These are phyloP conservation scores for zebrafish (Danio rerio) DNA, from an alignment of 2,113 vertebrate species.

Conservation along the genomic window DNA sequence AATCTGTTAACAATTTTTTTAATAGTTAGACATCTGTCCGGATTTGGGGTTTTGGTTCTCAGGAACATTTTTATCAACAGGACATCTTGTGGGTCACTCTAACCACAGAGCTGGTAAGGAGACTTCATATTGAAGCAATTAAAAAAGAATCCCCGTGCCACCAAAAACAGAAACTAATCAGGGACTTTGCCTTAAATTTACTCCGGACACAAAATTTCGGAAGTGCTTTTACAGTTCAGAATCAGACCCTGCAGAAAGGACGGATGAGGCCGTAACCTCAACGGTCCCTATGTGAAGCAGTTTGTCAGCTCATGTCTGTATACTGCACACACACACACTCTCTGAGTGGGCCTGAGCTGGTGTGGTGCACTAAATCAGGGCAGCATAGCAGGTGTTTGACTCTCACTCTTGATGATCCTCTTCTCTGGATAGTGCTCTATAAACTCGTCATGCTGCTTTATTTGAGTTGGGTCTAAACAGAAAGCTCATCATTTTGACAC, in stretches of 20 bases:
- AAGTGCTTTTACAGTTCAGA: conserved; percentile 49
- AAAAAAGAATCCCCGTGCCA: conserved; percentile 47
- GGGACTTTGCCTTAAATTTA: conserved; percentile 52
- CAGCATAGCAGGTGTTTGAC: conserved; percentile 82
- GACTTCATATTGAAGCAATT: conserved; percentile 51
- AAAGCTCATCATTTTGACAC: conserved; percentile 10
- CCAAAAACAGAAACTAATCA: conserved; percentile 63
- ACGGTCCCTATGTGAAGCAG: conserved; percentile 62
- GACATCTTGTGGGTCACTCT: conserved; percentile 44
- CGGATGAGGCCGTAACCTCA: conserved; percentile 58
- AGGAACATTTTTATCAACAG: conserved; percentile 42
- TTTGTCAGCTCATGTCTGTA: conserved; percentile 64
- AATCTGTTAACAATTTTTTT: conserved; percentile 20
- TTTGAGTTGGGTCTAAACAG: conserved; percentile 78
- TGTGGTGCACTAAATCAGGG: conserved; percentile 64
- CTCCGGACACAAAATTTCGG: conserved; percentile 35
- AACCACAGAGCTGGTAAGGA: conserved; percentile 25
- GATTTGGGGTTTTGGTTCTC: conserved; percentile 33
- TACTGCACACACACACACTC: conserved; percentile 53
- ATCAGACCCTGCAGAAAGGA: conserved; percentile 44
- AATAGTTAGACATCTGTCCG: conserved; percentile 22
- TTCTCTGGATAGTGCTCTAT: conserved; percentile 59
- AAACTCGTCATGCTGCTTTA: conserved; percentile 65
- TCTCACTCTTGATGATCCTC: conserved; percentile 72
- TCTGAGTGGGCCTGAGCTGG: conserved; percentile 51